These are phyloP conservation scores for Invenusta paracnida DNA, from an alignment of 2,888 invertebrate species.

Conservation along the genomic window DNA sequence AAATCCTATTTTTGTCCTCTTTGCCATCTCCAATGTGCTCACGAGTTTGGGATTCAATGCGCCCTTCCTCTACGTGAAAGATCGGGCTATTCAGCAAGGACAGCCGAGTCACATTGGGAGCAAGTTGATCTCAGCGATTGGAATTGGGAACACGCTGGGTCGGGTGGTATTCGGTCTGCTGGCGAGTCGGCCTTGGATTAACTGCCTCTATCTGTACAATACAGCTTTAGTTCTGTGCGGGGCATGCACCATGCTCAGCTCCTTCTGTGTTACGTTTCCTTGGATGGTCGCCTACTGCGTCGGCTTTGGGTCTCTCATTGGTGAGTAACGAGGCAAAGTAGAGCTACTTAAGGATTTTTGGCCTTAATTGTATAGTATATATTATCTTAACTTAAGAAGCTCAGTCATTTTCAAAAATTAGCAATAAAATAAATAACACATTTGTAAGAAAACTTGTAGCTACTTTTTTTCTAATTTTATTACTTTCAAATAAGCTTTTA, in stretches of 20 bases:
- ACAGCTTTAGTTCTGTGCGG: slow-evolving; percentile 80
- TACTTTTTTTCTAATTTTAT: too few relatives aligned
- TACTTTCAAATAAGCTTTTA: too few relatives aligned
- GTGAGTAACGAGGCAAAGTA: slow-evolving; percentile 51
- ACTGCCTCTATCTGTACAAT: slow-evolving; percentile 83
- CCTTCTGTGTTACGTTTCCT: slow-evolving; percentile 71
- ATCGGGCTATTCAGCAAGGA: slow-evolving; percentile 64
- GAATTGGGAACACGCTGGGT: slow-evolving; percentile 84
- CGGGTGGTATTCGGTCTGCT: slow-evolving; percentile 68
- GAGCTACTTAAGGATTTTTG: too few relatives aligned
- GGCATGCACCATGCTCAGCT: slow-evolving; percentile 74
- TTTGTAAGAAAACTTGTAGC: too few relatives aligned
- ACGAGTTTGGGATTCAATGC: slow-evolving; percentile 88
- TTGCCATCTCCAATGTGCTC: slow-evolving; percentile 81
- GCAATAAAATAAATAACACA: too few relatives aligned
- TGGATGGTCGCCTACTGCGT: slow-evolving; percentile 72
- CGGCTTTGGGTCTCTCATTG: slow-evolving; percentile 56
- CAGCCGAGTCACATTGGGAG: slow-evolving; percentile 63
- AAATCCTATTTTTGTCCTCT: slow-evolving; percentile 79
- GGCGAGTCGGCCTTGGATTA: slow-evolving; percentile 68
- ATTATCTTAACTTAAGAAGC: too few relatives aligned
- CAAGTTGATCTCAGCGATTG: slow-evolving; percentile 77
- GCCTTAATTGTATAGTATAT: too few relatives aligned
- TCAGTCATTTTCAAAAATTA: too few relatives aligned
- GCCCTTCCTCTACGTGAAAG: slow-evolving; percentile 80